Evolutionary conservation across 1,140 invertebrate species (phyloP), one percentile per base, ranked within the genome.

Genomic region (Calosoma granatense): DNA sequence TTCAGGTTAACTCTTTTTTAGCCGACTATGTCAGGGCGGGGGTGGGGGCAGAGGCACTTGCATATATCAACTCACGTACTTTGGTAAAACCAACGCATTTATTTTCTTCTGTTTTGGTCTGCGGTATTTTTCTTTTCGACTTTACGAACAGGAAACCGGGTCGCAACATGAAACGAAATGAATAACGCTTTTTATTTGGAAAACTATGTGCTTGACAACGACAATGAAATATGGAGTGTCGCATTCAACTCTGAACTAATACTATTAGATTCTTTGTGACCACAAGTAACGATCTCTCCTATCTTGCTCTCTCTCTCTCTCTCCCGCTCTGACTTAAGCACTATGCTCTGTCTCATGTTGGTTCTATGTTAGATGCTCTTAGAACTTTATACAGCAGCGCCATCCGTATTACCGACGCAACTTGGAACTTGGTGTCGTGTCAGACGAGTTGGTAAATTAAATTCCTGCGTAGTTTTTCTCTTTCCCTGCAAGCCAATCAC

Each of bases 221-320:
- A 47, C 41, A 47, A 47, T 47, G 41, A 47, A 47, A 47, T 47
- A 47, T 47, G 41, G 41, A 47, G 41, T 47, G 41, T 17, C 17
- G 15, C 41, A 12, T 47, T 47, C 9, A 47, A 47, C 41, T 6
- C 41, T 9, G 9, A 47, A 47, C 41, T 47, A 47, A 47, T 47
- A 12, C 41, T 47, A 47, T 47, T 47, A 47, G 41, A 47, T 47
- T 47, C 41, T 47, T 47, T 47, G 41, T 47, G 41, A 17, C 41
- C 6, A 11, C 6, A 11, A 4, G 26, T 30, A 30, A 47, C 41
- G 41, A 17, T 47, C 3, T 47, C 17, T 12, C 41, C 3, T 12
- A 12, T 12, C 41, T 12, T 17, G 17, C 15, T 4, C 15, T 12
- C 41, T 4, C 6, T 4, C 15, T 12, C 6, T 12, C 6, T 12